phyloP scores from a whole-genome alignment of 2,888 invertebrate species.

The Hyposoter dolosus region DNA sequence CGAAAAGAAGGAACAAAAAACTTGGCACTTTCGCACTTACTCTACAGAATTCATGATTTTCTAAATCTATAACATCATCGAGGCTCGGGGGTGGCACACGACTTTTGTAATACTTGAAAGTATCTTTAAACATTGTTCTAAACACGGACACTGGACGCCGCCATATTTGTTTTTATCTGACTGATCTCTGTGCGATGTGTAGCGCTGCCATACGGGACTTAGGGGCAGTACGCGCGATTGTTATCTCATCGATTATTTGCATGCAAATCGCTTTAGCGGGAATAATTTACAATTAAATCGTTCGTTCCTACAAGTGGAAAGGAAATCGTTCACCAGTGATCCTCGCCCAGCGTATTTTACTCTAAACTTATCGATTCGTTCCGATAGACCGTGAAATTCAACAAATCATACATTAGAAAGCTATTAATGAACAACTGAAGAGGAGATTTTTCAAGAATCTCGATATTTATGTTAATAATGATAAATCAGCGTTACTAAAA shows the following conservation, averaged over 20 bases:
- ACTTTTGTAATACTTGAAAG: slow-evolving; percentile 93
- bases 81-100: slow-evolving; percentile 88
- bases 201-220: neutral
- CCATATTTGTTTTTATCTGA: slow-evolving; percentile 71
- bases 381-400: slow-evolving; percentile 32
- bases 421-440: neutral
- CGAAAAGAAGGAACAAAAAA: neutral
- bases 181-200: neutral
- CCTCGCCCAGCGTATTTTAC: slow-evolving; percentile 6
- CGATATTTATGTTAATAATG: neutral
- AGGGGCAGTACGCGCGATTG: slow-evolving; percentile 25
- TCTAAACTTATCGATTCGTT: slow-evolving; percentile 47
- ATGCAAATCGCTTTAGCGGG: slow-evolving; percentile 49
- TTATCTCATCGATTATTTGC: slow-evolving; percentile 48
- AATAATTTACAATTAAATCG: slow-evolving; percentile 45
- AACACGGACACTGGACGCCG: slow-evolving; percentile 65
- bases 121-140: slow-evolving; percentile 88
- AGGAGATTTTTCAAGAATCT: neutral
- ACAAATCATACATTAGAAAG: neutral
- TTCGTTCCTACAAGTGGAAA: slow-evolving; percentile 32
- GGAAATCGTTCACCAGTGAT: slow-evolving; percentile 35
- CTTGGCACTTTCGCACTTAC: slow-evolving; percentile 70
- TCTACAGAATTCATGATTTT: slow-evolving; percentile 72
- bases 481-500: neutral
- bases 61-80: slow-evolving; percentile 88